Evolutionary conservation across 2,797 vertebrate species (phyloP), one percentile per base, ranked within the genome.

Genomic region (Melanogrammus aeglefinus): DNA sequence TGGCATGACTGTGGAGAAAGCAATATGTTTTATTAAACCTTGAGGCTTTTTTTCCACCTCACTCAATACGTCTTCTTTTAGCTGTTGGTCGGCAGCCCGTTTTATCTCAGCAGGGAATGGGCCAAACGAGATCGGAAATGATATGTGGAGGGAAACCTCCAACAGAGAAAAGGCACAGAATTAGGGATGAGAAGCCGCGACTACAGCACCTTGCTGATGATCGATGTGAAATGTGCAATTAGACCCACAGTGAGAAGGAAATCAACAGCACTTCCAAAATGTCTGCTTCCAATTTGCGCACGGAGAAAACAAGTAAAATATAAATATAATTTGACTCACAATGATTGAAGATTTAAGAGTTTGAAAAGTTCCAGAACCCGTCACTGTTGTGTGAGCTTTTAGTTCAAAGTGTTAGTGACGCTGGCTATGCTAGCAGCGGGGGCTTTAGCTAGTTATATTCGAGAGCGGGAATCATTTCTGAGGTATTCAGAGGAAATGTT

Each of bases 21-120:
- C 36, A 74, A 74, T 74, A 39, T 24, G 36, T 74, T 21, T 74
- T 74, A 74, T 74, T 71, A 71, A 33, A 71, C 69, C 69, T 71
- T 14, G 27, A 71, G 69, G 69, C 69, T 71, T 33, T 71, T 5
- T 33, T 33, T 71, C 13, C 12, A 33, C 31, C 12, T 24, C 66
- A 9, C 51, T 57, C 51, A 6, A 21, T 57, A 57, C 16, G 18
- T 63, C 57, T 71, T 4, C 31, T 71, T 31, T 71, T 71, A 9
- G 24, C 66, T 29, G 66, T 31, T 13, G 29, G 66, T 70, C 66
- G 12, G 66, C 24, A 63, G 21, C 57, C n/a, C n/a, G 47, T 21
- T 21, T 6, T 18, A 6, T n/a, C 57, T 2, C 2, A n/a, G 57
- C 57, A 10, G 57, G 57, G 57, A 24, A 8, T 1, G 47, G 57